Base-by-base conservation (phyloP, 2,113 vertebrate genomes). In the Morphnarchus princeps region DNA sequence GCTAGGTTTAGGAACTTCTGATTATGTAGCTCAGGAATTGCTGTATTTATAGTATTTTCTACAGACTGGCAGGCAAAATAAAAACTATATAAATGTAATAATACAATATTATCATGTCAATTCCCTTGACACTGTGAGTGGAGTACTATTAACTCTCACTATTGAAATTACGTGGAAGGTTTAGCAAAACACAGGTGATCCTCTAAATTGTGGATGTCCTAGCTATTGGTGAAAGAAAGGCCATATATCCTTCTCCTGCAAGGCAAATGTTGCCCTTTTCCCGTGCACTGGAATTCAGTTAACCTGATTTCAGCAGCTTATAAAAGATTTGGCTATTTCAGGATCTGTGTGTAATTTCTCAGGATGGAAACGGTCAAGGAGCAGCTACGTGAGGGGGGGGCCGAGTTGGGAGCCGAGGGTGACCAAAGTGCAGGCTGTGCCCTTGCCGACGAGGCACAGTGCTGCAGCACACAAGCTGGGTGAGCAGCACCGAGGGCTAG, bases 341-440 rank as follows among this genome's bases (percentile, higher is more conserved):
- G 34, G 4, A 34, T 47, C 45, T 45, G 5, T n/a, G 18, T 43
- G 15, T 28, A 45, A 59, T 24, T 85, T 36, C 31, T 89, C 29
- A 50, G 49, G 29, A 70, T 25, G 34, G 57, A 77, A 77, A n/a
- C 7, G 49, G 5, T 31, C 62, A 67, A n/a, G 43, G n/a, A 77
- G 34, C 24, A 62, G 40, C 76, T 70, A 1, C 0, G 0, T 34
- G 55, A 42, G 19, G 4, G 4, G 4, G 13, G 4, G 13, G 1
- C 1, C 0, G 11, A 79, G 26, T 1, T 71, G 76, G 26, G 55
- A 89, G 34, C 17, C 0, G 0, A 58, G 20, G 16, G 22, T 25
- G 16, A 47, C 50, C 47, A 3, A 50, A 42, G 26, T 2, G 3
- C 34, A 9, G 34, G 13, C 45, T 52, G 36, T 20, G 29, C 40